These are phyloP conservation scores for Drosophila birchii DNA, from an alignment of 2,888 invertebrate species.

Conservation along the genomic window DNA sequence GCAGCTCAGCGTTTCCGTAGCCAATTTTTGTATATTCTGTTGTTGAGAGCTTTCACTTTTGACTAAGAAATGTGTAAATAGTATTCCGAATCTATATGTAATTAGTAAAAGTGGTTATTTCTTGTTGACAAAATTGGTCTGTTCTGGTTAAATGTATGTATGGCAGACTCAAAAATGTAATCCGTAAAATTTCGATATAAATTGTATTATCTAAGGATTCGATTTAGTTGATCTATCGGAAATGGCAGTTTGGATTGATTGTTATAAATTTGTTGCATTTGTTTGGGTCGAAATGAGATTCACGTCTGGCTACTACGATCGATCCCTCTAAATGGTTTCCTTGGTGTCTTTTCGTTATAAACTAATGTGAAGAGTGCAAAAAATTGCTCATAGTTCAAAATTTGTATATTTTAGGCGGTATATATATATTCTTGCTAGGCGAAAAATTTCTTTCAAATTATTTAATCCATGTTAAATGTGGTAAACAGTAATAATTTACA, in stretches of 20 bases:
- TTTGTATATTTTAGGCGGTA: constrained; percentile 56
- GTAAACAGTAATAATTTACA: constrained; percentile 53
- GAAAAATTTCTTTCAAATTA: neutral
- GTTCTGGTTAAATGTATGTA: constrained; percentile 23
- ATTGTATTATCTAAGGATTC: constrained; percentile 29
- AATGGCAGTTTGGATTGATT: constrained; percentile 73
- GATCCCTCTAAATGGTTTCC: constrained; percentile 17
- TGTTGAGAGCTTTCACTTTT: constrained; percentile 17
- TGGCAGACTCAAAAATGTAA: constrained; percentile 30
- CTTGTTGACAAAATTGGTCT: constrained; percentile 43
- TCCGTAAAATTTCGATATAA: constrained; percentile 27
- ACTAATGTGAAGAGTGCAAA: constrained; percentile 55
- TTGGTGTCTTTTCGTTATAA: constrained; percentile 28
- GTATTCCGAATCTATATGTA: constrained; percentile 30
- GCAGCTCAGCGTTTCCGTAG: constrained; percentile 33
- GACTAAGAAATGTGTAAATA: constrained; percentile 32
- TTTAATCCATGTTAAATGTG: constrained; percentile 26
- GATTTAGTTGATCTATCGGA: constrained; percentile 28
- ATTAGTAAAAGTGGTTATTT: constrained; percentile 10
- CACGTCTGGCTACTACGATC: constrained; percentile 51
- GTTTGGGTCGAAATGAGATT: constrained; percentile 63
- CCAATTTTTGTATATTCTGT: constrained; percentile 28
- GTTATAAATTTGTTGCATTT: constrained; percentile 61
- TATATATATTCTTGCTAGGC: constrained; percentile 28
- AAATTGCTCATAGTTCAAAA: constrained; percentile 56